Evolutionary conservation across 2,888 invertebrate genomes (phyloP).

Genomic region (Ophion obscuratus): DNA sequence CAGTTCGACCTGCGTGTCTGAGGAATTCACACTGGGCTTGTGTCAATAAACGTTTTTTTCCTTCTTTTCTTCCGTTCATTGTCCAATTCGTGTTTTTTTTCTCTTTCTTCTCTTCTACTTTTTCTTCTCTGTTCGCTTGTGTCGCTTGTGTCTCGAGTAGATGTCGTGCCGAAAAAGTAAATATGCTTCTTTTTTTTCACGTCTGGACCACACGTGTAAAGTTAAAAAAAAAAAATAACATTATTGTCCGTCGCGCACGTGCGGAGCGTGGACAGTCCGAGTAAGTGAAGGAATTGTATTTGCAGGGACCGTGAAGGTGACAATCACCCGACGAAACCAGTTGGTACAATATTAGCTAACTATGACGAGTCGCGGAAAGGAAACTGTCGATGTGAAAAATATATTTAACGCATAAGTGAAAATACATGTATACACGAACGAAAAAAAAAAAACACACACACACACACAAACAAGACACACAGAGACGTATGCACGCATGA

Average conservation of each 20-base stretch:
- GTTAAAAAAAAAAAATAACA: not conserved
- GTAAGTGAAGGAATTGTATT: constrained; percentile 62
- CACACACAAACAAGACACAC: not conserved
- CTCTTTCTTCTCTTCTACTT: not conserved
- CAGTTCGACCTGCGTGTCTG: not conserved
- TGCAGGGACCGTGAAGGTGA: constrained; percentile 82
- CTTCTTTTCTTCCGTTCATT: not conserved
- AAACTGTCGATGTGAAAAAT: not conserved
- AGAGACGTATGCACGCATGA: constrained; percentile 43
- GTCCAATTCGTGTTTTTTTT: not conserved
- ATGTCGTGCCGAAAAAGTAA: not conserved
- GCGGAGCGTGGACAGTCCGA: not conserved
- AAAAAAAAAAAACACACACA: constrained; percentile 36
- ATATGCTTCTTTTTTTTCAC: not conserved
- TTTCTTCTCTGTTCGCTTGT: constrained; percentile 25
- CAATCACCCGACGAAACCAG: constrained; percentile 81
- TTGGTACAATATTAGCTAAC: constrained; percentile 78
- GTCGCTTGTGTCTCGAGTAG: constrained; percentile 16
- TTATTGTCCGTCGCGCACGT: not conserved
- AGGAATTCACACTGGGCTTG: constrained; percentile 4
- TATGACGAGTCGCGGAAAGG: constrained; percentile 29
- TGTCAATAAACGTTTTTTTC: constrained; percentile 2
- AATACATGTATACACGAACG: constrained; percentile 9
- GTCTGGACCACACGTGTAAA: not conserved
- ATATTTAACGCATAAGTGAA: constrained; percentile 5